Evolutionary conservation across 2,113 vertebrate genomes (phyloP), one percentile per base, ranked within the genome.

Genomic region (Scomber scombrus): DNA sequence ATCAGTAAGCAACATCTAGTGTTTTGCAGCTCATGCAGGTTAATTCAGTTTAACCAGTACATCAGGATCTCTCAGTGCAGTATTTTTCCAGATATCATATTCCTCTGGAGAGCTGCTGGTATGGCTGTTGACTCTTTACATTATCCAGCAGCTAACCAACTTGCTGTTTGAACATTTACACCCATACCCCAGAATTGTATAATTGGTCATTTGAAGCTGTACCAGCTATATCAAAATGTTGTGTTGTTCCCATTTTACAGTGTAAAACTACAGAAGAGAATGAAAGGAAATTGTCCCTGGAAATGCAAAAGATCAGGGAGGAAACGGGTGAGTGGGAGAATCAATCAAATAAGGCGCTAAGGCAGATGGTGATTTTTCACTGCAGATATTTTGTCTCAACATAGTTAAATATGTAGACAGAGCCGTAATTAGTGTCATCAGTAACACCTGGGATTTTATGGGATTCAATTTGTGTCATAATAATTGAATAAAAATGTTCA

Each of bases 311-410:
- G 88, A 95, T 98, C 93, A 96, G 91, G 93, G 95, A 97, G 85
- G 97, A 99, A 96, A 95, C 97, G 82, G 97, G 98, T 99, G 95
- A 97, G 97, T 96, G 80, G 16, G 4, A 49, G 26, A 0, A 47
- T 57, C 2, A 2, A 23, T 18, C 3, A 43, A 29, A 12, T 34
- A 15, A 18, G 3, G 2, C 16, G 31, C 23, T 26, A 26, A 26
- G 23, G 34, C 26, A 23, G 43, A 5, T 3, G 1, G 2, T 11
- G 9, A 4, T 12, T 26, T 45, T 8, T 16, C 13, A 23, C 5
- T 9, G 43, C 5, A 21, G 50, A 40, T 12, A 71, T 18, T 57
- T 18, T 58, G 40, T 47, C 43, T 5, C 9, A 5, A 15, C 11
- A 29, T 12, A 4, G 12, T 34, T 1, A 34, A 34, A 34, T 34